phyloP scores from a whole-genome alignment of 2,113 vertebrate species.

The Forbesichthys papilliferus region DNA sequence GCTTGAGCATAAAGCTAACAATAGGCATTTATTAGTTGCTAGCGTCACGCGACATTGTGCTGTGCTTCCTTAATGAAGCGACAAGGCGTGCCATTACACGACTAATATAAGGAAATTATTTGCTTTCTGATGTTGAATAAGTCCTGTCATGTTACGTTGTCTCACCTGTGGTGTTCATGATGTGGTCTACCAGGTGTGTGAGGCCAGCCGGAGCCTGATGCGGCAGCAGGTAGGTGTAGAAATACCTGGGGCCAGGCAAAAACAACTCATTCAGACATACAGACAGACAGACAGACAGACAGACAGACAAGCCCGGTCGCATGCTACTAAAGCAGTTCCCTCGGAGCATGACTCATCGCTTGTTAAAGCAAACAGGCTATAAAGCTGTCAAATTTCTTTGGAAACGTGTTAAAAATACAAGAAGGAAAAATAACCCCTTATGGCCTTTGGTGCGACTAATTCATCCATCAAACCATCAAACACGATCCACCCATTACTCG shows the following conservation, averaged over 20 bases:
- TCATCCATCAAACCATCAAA: conserved; percentile 18
- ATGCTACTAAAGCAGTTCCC: conserved; percentile 22
- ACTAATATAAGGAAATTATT: conserved; percentile 38
- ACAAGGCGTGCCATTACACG: conserved; percentile 52
- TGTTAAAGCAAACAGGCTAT: conserved; percentile 52
- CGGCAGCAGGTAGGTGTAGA: conserved; percentile 92
- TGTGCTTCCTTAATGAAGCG: conserved; percentile 38
- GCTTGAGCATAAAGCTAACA: conserved; percentile 21
- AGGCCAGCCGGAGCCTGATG: conserved; percentile 83
- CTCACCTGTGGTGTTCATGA: conserved; percentile 89
- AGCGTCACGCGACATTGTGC: conserved; percentile 26
- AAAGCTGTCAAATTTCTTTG: conserved; percentile 57
- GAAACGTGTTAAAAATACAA: conserved; percentile 19
- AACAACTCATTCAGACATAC: conserved; percentile 38
- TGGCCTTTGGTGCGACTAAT: conserved; percentile 21
- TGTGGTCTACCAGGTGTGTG: conserved; percentile 81
- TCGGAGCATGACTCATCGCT: conserved; percentile 40
- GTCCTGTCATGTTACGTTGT: conserved; percentile 37
- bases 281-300: conserved; percentile 17
- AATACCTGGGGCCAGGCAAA: conserved; percentile 80
- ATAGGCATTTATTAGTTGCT: conserved; percentile 25
- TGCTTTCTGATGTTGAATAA: conserved; percentile 43
- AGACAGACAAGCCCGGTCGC: conserved; percentile 45
- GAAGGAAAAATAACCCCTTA: conserved; percentile 12
- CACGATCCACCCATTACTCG: conserved; percentile 28